phyloP scores from a whole-genome alignment of 2,113 vertebrate genomes.

The Dicrurus megarhynchus region DNA sequence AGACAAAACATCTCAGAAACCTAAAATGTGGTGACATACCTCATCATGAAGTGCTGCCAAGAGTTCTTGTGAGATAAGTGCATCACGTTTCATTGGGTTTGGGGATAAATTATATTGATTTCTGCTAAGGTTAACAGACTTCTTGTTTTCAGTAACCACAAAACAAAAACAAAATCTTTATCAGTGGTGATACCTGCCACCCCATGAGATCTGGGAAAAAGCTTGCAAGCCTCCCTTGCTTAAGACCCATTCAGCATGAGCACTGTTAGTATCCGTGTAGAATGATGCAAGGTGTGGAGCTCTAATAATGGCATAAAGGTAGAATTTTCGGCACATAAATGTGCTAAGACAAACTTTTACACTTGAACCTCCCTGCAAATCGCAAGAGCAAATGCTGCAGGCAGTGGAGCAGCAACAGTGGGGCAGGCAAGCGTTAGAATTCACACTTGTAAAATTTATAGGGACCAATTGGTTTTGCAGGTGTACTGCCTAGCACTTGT shows the following conservation, averaged over 20 bases:
- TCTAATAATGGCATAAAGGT: neutral
- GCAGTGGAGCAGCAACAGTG: neutral
- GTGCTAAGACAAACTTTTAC: neutral
- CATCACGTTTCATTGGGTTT: neutral
- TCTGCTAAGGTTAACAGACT: neutral
- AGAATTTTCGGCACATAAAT: neutral
- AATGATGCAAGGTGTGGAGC: neutral
- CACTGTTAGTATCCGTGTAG: neutral
- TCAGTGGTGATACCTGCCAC: neutral
- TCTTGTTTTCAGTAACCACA: neutral
- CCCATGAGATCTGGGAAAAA: neutral
- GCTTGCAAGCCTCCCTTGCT: neutral
- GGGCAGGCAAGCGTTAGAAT: neutral
- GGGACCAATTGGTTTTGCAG: constrained; percentile 36
- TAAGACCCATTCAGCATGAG: neutral
- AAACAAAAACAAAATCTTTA: neutral
- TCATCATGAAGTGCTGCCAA: neutral
- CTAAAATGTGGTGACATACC: neutral
- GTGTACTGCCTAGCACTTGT: neutral
- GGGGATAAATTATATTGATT: neutral
- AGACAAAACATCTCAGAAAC: neutral
- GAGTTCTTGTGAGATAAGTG: neutral
- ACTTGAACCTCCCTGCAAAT: accelerated
- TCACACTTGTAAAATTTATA: neutral
- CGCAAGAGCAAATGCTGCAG: neutral